Percentiles rank a stretch among this genome's conserved stretches.
phyloP scores from a whole-genome alignment of 2,888 invertebrate species.

The Dione vanillae region DNA sequence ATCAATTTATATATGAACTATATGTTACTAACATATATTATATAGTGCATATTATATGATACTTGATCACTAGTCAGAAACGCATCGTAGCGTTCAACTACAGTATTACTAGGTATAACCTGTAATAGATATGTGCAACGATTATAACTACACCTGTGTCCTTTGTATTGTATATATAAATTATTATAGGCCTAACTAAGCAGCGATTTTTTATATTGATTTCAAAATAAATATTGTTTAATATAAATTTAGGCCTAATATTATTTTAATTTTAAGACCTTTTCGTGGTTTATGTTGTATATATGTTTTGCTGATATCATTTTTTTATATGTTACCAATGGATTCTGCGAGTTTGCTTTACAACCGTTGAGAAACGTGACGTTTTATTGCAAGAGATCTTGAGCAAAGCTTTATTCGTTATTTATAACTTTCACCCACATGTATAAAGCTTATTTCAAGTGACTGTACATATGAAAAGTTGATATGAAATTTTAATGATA shows the following conservation, averaged over 20 bases:
- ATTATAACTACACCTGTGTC: neutral
- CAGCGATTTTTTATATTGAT: too few relatives aligned
- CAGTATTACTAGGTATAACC: neutral
- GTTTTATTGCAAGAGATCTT: neutral
- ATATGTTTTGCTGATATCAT: too few relatives aligned
- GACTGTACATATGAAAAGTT: too few relatives aligned
- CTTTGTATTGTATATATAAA: neutral
- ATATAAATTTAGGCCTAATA: too few relatives aligned
- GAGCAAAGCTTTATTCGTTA: neutral
- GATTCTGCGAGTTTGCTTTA: neutral
- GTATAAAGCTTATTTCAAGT: neutral
- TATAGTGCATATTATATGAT: neutral
- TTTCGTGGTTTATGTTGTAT: too few relatives aligned
- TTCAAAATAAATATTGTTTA: too few relatives aligned
- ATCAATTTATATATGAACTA: too few relatives aligned
- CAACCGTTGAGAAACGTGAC: too few relatives aligned
- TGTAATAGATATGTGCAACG: slow-evolving; percentile 3
- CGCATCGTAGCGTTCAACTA: slow-evolving; percentile 4
- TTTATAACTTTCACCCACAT: neutral
- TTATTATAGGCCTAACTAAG: neutral
- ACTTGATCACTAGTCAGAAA: neutral
- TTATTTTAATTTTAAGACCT: too few relatives aligned
- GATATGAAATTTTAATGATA: too few relatives aligned
- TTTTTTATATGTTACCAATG: neutral
- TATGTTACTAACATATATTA: too few relatives aligned